Percentiles rank a stretch among this genome's conserved stretches.
phyloP scores from a whole-genome alignment of 2,888 invertebrate species.

The Maniola hyperantus region DNA sequence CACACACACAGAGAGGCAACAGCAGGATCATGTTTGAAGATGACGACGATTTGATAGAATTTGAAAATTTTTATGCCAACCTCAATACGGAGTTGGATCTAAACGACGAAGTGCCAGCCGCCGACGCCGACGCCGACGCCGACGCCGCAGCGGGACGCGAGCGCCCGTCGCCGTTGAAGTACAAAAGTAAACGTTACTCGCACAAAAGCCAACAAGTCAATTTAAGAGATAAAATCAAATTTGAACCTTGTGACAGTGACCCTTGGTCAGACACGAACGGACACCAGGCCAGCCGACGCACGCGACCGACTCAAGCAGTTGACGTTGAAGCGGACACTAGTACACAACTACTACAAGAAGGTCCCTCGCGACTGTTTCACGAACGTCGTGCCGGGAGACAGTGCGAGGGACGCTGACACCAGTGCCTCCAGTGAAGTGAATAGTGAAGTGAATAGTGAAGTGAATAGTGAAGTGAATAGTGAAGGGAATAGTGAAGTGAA shows the following conservation, averaged over 20 bases:
- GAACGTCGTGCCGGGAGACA: no score
- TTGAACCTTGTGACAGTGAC: neutral
- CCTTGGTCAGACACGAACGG: neutral
- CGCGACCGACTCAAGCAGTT: neutral
- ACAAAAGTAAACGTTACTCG: neutral
- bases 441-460: neutral
- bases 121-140: no score
- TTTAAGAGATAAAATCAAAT: neutral
- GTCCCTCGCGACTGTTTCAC: neutral
- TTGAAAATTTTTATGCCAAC: neutral
- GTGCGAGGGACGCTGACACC: neutral
- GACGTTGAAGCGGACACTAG: neutral
- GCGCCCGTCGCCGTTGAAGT: neutral
- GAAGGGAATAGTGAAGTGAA: neutral
- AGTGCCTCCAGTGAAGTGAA: neutral
- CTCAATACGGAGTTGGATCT: neutral
- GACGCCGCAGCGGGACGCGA: neutral
- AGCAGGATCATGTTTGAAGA: slow-evolving; percentile 15
- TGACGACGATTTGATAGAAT: slow-evolving; percentile 14
- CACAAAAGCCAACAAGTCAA: neutral
- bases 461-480: no score
- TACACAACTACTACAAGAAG: neutral
- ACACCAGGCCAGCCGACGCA: no score
- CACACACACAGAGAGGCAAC: neutral
- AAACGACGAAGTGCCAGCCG: neutral